Base-by-base conservation (phyloP, 2,888 invertebrate genomes). In the Cybosia mesomella region DNA sequence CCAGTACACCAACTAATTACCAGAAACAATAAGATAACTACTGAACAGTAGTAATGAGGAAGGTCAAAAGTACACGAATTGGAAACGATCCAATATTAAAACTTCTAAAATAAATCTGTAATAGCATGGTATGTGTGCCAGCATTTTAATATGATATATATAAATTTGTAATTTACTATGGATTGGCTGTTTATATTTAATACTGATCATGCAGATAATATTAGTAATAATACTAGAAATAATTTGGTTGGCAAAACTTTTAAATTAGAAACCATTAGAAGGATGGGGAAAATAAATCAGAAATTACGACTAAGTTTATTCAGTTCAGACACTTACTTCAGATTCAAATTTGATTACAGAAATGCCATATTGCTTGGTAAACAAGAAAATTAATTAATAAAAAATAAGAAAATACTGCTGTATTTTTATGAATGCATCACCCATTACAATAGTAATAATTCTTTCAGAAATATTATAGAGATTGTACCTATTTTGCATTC, bases 101-200 rank as follows among this genome's bases (percentile, higher is more conserved):
- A 90, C 85, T 89, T 90, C 92, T 88, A 92, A 94, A 93, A 93
- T 94, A 93, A 92, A 93, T 91, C 86, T 87, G 86, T 87, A 82
- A 85, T 89, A 87, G 85, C 85, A 79, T 84, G 83, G 83, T 77
- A 76, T 83, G 86, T 82, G 83, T 90, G 92, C 88, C 91, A 92
- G 86, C 82, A 28, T 28, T 28, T 28, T n/a, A n/a, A n/a, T n/a
- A n/a, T n/a, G n/a, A n/a, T n/a, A n/a, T n/a, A n/a, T n/a, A n/a
- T n/a, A n/a, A n/a, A 83, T 86, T 87, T 85, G 83, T 86, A 81
- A 87, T 83, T 85, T 87, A 81, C 80, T 84, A 83, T 79, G 76
- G 79, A 80, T 81, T 79, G 66, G 76, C 75, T 68, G 67, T 81
- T 72, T 71, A 71, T 80, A 73, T 77, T 77, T 76, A 76, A 78